Evolutionary conservation across 2,113 vertebrate species (phyloP).

Genomic region (Cyanoliseus patagonus): DNA sequence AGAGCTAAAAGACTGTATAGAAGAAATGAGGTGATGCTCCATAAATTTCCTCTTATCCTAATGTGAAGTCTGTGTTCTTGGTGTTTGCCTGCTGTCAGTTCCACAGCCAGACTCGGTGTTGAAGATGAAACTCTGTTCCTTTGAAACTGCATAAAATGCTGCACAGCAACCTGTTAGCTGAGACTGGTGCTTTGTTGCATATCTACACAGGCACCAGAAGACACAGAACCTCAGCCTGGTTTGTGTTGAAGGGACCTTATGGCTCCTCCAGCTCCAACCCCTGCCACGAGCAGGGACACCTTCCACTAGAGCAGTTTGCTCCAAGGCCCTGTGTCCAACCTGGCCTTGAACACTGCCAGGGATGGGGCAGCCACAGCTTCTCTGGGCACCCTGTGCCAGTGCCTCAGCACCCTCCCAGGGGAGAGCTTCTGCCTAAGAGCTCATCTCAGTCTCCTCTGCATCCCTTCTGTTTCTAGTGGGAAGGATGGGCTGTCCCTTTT

Average conservation of each 20-base stretch:
- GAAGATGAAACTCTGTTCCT: background rate
- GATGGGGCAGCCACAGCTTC: no score
- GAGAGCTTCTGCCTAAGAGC: background rate
- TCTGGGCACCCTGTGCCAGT: background rate
- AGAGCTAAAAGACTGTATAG: background rate
- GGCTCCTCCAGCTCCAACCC: background rate
- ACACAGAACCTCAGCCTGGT: background rate
- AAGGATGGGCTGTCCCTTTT: fast-evolving
- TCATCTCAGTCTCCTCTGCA: background rate
- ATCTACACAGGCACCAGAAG: background rate
- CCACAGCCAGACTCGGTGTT: background rate
- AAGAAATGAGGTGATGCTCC: background rate
- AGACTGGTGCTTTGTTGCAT: fast-evolving
- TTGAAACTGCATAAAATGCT: background rate
- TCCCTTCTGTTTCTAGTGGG: background rate
- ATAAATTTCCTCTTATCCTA: background rate
- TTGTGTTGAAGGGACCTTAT: background rate
- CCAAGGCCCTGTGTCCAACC: no score
- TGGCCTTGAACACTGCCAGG: no score
- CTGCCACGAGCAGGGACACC: background rate
- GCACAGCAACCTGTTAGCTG: background rate
- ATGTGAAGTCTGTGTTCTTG: fast-evolving
- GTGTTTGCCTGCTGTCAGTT: background rate
- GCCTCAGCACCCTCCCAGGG: background rate
- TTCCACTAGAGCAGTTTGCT: background rate